Evolutionary conservation across 2,888 invertebrate species (phyloP).

Genomic region (Norana najaformis): DNA sequence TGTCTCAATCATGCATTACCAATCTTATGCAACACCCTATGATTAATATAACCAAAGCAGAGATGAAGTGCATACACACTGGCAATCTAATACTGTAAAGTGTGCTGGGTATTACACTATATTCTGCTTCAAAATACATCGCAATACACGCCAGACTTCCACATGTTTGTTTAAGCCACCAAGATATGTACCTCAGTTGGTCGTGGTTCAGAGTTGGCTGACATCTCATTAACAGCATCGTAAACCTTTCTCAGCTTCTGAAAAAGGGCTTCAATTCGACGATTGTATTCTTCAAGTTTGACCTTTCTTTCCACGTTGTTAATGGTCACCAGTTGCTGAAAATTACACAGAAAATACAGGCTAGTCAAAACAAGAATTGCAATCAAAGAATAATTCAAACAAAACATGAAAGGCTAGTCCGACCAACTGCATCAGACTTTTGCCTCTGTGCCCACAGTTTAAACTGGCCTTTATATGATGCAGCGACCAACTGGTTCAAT

Average conservation of each 20-base stretch:
- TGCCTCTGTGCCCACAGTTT: neutral
- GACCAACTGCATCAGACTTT: neutral
- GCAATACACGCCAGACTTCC: neutral
- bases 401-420: neutral
- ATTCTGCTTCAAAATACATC: neutral
- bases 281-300: neutral
- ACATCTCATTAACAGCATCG: neutral
- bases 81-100: neutral
- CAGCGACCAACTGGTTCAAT: too few species aligned
- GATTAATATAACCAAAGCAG: neutral
- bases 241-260: slow-evolving; percentile 21
- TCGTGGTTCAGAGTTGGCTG: neutral
- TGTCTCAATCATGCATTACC: neutral
- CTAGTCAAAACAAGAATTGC: neutral
- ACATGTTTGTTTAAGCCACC: neutral
- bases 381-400: neutral
- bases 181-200: slow-evolving; percentile 1
- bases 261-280: neutral
- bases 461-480: neutral
- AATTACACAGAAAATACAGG: neutral
- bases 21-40: neutral
- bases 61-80: neutral
- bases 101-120: neutral
- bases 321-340: slow-evolving; percentile 2
- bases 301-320: neutral